These are phyloP conservation scores for Apoda limacodes DNA, from an alignment of 2,888 invertebrate genomes.

Conservation along the genomic window DNA sequence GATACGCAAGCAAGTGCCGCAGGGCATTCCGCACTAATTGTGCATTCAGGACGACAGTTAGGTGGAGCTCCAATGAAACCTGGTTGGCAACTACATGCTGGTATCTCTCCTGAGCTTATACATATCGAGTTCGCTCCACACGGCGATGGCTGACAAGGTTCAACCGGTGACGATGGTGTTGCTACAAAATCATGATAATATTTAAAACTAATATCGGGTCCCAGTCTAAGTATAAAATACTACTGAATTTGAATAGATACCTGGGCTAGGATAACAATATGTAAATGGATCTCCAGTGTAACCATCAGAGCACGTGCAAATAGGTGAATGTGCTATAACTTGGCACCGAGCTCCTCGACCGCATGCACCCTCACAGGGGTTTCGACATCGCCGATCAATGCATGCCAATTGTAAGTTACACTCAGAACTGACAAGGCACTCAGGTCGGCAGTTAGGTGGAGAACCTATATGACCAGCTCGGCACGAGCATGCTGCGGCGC, in stretches of 20 bases:
- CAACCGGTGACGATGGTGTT: constrained; percentile 28
- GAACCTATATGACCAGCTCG: constrained; percentile 78
- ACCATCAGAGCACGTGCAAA: constrained; percentile 77
- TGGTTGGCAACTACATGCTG: constrained; percentile 73
- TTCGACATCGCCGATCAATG: constrained; percentile 76
- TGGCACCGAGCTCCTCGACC: constrained; percentile 78
- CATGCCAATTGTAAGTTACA: constrained; percentile 77
- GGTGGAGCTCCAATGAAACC: constrained; percentile 74
- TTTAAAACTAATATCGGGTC: not conserved
- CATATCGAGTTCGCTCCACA: constrained; percentile 76
- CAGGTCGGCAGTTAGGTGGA: constrained; percentile 80
- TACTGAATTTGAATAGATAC: constrained; percentile 42
- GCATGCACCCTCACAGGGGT: constrained; percentile 82
- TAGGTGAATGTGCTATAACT: constrained; percentile 80
- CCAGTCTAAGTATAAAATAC: not conserved
- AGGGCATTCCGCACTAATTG: constrained; percentile 76
- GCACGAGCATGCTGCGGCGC: constrained; percentile 78
- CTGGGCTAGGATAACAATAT: constrained; percentile 70
- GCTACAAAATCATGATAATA: constrained; percentile 25
- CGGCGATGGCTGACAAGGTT: constrained; percentile 76
- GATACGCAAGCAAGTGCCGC: constrained; percentile 73
- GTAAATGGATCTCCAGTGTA: constrained; percentile 80
- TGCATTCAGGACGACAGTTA: constrained; percentile 77
- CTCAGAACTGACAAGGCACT: constrained; percentile 80
- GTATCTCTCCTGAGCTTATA: constrained; percentile 69